Conservation (phyloP, 2,113 vertebrate genomes). For the Mirounga angustirostris region DNA sequence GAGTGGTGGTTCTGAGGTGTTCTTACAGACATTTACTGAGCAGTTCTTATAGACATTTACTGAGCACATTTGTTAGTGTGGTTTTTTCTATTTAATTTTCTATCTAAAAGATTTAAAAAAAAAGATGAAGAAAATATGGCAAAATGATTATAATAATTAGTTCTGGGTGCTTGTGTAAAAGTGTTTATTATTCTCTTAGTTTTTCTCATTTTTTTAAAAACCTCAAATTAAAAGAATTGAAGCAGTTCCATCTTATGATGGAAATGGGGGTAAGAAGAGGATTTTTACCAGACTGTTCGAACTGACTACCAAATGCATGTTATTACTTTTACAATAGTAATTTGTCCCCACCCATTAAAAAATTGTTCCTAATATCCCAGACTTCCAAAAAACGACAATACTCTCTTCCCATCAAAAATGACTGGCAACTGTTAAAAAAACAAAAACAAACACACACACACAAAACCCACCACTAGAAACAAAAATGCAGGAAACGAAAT, state of each 20-base stretch:
- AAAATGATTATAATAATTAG: not conserved
- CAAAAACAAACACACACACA: too few relatives aligned
- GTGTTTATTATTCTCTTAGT: not conserved
- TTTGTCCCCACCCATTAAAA: not conserved
- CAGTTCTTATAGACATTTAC: not conserved
- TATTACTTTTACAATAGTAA: not conserved
- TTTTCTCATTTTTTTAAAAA: conserved; percentile 11
- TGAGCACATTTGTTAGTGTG: not conserved
- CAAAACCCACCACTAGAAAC: not conserved
- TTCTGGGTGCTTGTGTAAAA: not conserved
- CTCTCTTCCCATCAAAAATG: not conserved
- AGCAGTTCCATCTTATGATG: not conserved
- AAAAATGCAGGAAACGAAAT: not conserved
- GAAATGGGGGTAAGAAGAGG: not conserved
- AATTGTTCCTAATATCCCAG: not conserved
- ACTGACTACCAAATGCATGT: not conserved
- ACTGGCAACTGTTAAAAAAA: not conserved
- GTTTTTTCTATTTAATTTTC: not conserved
- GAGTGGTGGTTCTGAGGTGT: not conserved
- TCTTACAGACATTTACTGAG: not conserved
- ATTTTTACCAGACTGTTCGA: not conserved
- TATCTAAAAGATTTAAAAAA: not conserved
- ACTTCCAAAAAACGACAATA: not conserved
- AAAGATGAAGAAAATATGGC: not conserved
- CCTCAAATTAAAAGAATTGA: not conserved